phyloP scores from a whole-genome alignment of 2,888 invertebrate species.

The Lordiphosa andalusiaca region DNA sequence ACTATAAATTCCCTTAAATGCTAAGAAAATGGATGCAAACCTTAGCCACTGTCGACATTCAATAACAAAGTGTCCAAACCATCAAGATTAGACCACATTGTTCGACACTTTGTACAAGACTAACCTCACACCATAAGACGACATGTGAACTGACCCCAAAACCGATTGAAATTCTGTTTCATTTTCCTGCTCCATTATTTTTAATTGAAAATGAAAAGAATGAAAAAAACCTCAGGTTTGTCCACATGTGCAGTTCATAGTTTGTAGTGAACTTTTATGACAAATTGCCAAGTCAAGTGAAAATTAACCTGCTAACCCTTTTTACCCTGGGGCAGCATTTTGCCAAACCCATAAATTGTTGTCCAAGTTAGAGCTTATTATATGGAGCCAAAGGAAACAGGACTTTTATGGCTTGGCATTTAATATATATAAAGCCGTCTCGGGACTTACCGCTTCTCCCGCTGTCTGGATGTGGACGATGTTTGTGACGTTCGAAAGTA shows the following conservation, averaged over 20 bases:
- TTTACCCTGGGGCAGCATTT: slow-evolving; percentile 18
- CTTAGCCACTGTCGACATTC: too few species aligned
- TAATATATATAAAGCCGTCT: slow-evolving; percentile 18
- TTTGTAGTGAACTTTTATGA: neutral
- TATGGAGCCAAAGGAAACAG: slow-evolving; percentile 18
- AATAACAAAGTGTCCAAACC: too few species aligned
- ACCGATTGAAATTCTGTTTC: too few species aligned
- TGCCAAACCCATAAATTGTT: slow-evolving; percentile 60
- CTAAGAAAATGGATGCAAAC: too few species aligned
- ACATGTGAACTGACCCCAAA: too few species aligned
- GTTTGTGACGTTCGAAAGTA: slow-evolving; percentile 81
- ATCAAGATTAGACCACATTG: too few species aligned
- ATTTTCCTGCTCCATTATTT: too few species aligned
- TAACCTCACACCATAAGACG: neutral
- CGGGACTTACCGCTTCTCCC: slow-evolving; percentile 82
- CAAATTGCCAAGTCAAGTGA: slow-evolving; percentile 4
- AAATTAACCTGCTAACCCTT: neutral
- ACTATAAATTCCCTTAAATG: too few species aligned
- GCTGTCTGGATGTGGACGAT: slow-evolving; percentile 71
- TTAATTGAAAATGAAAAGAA: too few species aligned
- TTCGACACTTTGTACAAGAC: neutral
- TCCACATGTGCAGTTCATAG: too few species aligned
- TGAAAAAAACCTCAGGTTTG: too few species aligned
- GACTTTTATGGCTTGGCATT: slow-evolving; percentile 50
- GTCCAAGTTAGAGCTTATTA: slow-evolving; percentile 50